Base-by-base conservation (phyloP, 2,113 vertebrate species). In the Salvelinus sp. region DNA sequence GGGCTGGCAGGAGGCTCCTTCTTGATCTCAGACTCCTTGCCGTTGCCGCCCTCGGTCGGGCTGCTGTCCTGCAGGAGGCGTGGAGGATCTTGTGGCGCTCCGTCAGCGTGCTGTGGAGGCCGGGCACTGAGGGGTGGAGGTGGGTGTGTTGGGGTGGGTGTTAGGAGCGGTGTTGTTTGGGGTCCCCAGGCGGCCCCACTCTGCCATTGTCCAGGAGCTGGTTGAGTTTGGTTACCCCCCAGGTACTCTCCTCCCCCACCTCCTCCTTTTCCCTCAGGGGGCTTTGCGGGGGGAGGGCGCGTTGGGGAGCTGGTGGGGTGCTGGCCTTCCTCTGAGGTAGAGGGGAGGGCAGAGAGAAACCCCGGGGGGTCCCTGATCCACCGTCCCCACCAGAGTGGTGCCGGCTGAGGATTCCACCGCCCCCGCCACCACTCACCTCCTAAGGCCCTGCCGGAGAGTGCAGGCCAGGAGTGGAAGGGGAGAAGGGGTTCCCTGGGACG, bases 31-130 rank as follows among this genome's bases (percentile, higher is more conserved):
- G 83, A n/a, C 5, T 93, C 86, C 23, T 71, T 87, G 47, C 78
- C 86, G 76, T 69, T 69, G 0, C 48, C 23, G 69, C 57, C 83
- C 0, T 92, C 92, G 69, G 93, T 87, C 62, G 92, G 96, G 80
- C 96, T 97, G n/a, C 91, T 96, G 90, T 98, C 97, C 87, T 97
- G 96, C 18, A 98, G 94, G 70, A 98, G 95, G 54, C 95, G 91
- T 98, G 97, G 22, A 98, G 89, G 68, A 98, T 98, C 91, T 98
- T 98, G 83, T 98, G 97, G 3, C 97, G 89, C 75, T 98, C 95
- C 0, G 96, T 98, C 71, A 98, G 89, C 0, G 96, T 97, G 85
- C 97, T 97, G 74, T 98, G 96, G 96, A 97, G 33, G 95, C 93
- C 0, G 96, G 96, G 76, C 96, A 98, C 77, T 69, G 95, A 64